phyloP scores from a whole-genome alignment of 2,888 invertebrate species.

The Caenorhabditis becei region DNA sequence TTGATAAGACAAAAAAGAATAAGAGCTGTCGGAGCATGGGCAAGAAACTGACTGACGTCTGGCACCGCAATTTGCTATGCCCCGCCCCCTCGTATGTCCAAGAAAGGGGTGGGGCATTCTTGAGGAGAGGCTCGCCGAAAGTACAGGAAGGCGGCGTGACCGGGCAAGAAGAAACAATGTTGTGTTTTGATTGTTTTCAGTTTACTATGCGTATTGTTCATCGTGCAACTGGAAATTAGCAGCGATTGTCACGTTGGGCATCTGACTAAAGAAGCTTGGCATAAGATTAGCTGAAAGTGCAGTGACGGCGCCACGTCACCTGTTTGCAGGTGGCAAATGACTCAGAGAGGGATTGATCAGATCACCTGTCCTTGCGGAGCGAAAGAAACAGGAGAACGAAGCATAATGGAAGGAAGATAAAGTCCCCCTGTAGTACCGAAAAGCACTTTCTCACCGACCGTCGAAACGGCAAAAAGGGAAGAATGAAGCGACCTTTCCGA shows the following conservation, averaged over 20 bases:
- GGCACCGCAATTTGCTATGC: conserved; percentile 28
- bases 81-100: conserved; percentile 26
- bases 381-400: neutral
- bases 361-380: neutral
- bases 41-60: conserved; percentile 42
- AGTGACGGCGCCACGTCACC: conserved; percentile 25
- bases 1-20: conserved; percentile 30
- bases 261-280: conserved; percentile 17
- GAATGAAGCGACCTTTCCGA: conserved; percentile 37
- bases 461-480: conserved; percentile 14
- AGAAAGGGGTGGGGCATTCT: conserved; percentile 24
- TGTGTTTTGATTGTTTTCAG: neutral
- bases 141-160: conserved; percentile 23
- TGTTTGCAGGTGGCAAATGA: conserved; percentile 14
- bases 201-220: neutral
- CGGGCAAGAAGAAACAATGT: neutral
- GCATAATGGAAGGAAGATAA: neutral
- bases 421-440: neutral
- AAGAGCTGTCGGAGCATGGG: conserved; percentile 13
- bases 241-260: conserved; percentile 17
- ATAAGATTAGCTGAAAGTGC: conserved; percentile 33
- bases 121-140: conserved; percentile 17
- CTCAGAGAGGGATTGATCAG: conserved; percentile 11
- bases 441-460: neutral
- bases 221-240: neutral